Percentiles rank a stretch among this genome's conserved stretches.
phyloP scores from a whole-genome alignment of 2,888 invertebrate genomes.

The Apodemia hepburni region DNA sequence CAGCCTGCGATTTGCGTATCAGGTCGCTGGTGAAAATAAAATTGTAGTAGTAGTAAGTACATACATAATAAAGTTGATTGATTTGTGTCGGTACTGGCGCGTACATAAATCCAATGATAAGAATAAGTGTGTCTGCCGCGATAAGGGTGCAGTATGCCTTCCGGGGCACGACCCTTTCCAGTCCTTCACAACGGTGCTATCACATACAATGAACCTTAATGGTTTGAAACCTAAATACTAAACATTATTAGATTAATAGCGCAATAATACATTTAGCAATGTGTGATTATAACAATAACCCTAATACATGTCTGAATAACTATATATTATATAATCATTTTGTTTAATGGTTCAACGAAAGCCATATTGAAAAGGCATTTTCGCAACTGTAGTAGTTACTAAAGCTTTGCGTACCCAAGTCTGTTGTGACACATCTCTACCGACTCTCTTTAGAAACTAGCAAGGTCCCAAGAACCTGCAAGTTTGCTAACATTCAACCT shows the following conservation, averaged over 20 bases:
- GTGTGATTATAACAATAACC: too few species aligned
- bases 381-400: too few species aligned
- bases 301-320: too few species aligned
- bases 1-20: too few species aligned
- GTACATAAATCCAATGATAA: constrained; percentile 68
- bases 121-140: constrained; percentile 61
- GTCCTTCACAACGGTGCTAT: constrained; percentile 42
- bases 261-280: not conserved
- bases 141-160: constrained; percentile 71
- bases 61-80: constrained; percentile 45
- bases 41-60: constrained; percentile 5
- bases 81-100: constrained; percentile 51
- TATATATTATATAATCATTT: too few species aligned
- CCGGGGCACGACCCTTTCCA: constrained; percentile 65
- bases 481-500: too few species aligned
- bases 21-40: too few species aligned
- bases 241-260: constrained; percentile 20
- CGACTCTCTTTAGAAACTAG: too few species aligned
- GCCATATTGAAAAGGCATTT: not conserved
- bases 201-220: constrained; percentile 45
- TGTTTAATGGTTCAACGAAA: too few species aligned
- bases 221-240: constrained; percentile 25
- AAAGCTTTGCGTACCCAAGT: too few species aligned
- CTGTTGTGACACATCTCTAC: too few species aligned
- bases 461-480: too few species aligned